Evolutionary conservation across 2,888 invertebrate genomes (phyloP), one percentile per base, ranked within the genome.

Genomic region (Erebia epiphron): DNA sequence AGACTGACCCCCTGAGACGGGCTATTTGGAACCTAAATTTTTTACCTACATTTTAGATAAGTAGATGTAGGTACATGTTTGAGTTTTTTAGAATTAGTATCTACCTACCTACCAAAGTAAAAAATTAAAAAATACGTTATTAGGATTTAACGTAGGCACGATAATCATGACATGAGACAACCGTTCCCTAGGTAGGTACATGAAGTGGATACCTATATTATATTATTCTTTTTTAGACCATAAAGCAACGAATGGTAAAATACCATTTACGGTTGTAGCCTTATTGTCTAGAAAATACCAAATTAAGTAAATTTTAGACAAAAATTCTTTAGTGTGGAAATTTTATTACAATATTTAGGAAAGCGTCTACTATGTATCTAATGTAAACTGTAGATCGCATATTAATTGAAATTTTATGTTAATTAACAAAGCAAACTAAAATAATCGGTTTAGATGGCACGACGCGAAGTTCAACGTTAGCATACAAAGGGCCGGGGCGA

Each of bases 401-500:
- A 83, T 81, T 85, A 85, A 85, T 86, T 80, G 69, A 81, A 82
- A 81, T 80, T 85, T 83, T 83, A 86, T 85, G 85, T 78, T 83
- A 85, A 86, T 86, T 80, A 83, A 76, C 79, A 70, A 77, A 74
- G 76, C 80, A 73, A 80, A 85, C 79, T 81, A 83, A 82, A 81
- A 82, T 78, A 87, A 84, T 86, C 81, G 79, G 80, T 83, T 85
- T 80, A 77, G 79, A 81, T 80, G 81, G 79, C 85, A 84, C 83
- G 86, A 82, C 84, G 86, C 86, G 82, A 88, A 89, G 87, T 89
- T 88, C 82, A 85, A 83, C 85, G 87, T 90, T 88, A 87, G 86
- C 85, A 89, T 89, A 89, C 89, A 91, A 92, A 90, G 86, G 82
- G 83, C 79, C 82, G 82, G 82, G 85, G 87, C 85, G 84, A 86